Base-by-base conservation (phyloP, 1,140 invertebrate genomes). In the Zaprionus camerounensis region DNA sequence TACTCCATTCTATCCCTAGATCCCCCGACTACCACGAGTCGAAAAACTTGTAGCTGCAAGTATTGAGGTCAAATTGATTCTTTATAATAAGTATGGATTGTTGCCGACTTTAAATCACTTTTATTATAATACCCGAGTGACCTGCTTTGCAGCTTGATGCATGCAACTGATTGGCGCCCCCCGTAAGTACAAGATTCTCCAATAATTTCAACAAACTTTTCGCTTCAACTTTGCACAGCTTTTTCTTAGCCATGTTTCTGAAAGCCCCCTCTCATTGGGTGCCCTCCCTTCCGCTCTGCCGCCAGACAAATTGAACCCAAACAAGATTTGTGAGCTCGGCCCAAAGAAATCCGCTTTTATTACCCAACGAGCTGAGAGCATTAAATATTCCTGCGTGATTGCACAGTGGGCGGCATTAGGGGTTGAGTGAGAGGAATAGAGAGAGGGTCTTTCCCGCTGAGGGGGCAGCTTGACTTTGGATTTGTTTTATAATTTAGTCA, bases 321-420 rank as follows among this genome's bases (percentile, higher is more conserved):
- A 87, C 81, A 88, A 88, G 83, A 87, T 88, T 87, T 83, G 83
- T 83, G 70, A 63, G 78, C 74, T 71, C 55, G 66, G 69, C 66
- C 76, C 67, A 78, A 73, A 78, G 77, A 81, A 88, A 84, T 78
- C 81, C 84, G 74, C 78, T 87, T 87, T 87, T 88, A 88, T 88
- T 88, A 78, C 84, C 84, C 26, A 83, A 69, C 49, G 58, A 57
- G 64, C 63, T 17, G 41, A 68, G 58, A 46, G 69, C 81, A 88
- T 88, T 88, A 88, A 88, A 88, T 88, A 88, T 88, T 88, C 84
- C 73, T 76, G 84, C 85, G 65, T 90, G 85, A 88, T 66, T 84
- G 81, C 71, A 71, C 75, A 81, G 49, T 56, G 41, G 36, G 31
- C 9, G n/a, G 5, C 20, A 20, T 5, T 24, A 51, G 46, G 46